Conservation (phyloP, 1,140 invertebrate species). For the Maconellicoccus hirsutus region DNA sequence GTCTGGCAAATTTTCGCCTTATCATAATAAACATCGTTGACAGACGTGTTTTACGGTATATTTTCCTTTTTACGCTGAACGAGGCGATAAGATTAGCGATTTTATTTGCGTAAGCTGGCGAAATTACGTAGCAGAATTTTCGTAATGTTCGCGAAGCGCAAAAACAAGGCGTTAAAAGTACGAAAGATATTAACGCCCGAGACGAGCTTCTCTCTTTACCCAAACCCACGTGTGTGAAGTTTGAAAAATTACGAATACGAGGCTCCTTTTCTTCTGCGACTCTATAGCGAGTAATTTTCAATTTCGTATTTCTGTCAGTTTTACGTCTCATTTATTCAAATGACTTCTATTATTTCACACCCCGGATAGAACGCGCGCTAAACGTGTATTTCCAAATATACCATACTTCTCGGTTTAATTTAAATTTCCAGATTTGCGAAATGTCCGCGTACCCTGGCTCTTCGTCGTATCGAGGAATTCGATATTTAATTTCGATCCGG, state of each 20-base stretch:
- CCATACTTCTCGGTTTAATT: too few relatives aligned
- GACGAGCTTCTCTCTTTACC: neutral
- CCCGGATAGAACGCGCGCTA: too few relatives aligned
- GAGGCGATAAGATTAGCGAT: constrained; percentile 1
- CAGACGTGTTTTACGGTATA: neutral
- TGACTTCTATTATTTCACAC: too few relatives aligned
- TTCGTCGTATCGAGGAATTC: too few relatives aligned
- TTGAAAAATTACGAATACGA: neutral
- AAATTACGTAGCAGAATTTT: neutral
- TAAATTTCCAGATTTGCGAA: too few relatives aligned
- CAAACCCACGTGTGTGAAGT: neutral
- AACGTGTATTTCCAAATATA: too few relatives aligned
- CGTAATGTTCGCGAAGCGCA: neutral
- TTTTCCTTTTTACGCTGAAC: neutral
- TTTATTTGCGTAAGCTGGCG: constrained; percentile 3
- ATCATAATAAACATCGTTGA: constrained; percentile 9
- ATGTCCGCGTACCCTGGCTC: too few relatives aligned
- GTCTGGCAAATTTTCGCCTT: neutral
- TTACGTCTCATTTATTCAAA: neutral
- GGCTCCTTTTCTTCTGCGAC: neutral
- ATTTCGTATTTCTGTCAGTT: neutral
- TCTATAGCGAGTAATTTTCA: neutral
- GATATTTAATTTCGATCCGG: too few relatives aligned
- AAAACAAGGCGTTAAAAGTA: constrained; percentile 4
- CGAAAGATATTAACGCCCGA: neutral